These are phyloP conservation scores for Chelonus formosanus DNA, from an alignment of 2,888 invertebrate genomes.

Conservation along the genomic window DNA sequence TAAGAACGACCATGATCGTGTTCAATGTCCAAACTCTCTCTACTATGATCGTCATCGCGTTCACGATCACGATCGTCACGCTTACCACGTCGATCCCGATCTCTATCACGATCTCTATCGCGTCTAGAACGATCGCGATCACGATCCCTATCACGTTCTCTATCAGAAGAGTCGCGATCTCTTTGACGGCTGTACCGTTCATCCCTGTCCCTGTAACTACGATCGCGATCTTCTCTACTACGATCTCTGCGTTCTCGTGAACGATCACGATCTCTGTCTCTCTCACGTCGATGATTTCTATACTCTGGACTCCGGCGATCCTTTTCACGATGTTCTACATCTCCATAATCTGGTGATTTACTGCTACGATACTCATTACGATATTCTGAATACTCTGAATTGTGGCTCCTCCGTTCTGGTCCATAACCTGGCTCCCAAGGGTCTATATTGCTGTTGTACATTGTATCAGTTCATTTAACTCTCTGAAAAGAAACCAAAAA, in stretches of 20 bases:
- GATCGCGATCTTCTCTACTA: constrained; percentile 42
- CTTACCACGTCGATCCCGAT: constrained; percentile 51
- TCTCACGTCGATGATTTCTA: constrained; percentile 50
- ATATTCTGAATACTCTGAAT: constrained; percentile 53
- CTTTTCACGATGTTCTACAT: constrained; percentile 53
- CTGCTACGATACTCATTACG: constrained; percentile 52
- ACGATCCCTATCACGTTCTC: constrained; percentile 50
- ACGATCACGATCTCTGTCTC: constrained; percentile 39
- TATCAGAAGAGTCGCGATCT: constrained; percentile 46
- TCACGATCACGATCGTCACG: constrained; percentile 53
- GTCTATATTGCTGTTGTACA: constrained; percentile 60
- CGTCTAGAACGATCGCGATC: constrained; percentile 50
- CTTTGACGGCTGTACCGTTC: constrained; percentile 54
- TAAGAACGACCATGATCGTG: constrained; percentile 59
- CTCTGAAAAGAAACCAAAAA: background rate
- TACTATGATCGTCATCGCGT: constrained; percentile 60
- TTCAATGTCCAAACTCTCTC: constrained; percentile 59
- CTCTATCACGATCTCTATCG: constrained; percentile 58
- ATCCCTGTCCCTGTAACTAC: constrained; percentile 55
- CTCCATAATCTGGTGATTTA: constrained; percentile 56
- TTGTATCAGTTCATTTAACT: constrained; percentile 42
- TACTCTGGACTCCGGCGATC: constrained; percentile 60
- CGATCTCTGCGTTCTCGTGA: constrained; percentile 40
- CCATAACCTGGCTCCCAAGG: constrained; percentile 63
- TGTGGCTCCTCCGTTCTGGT: constrained; percentile 51